A percentile compares a stretch with the other conserved stretches of the same genome.
Evolutionary conservation across 2,113 vertebrate species (phyloP).

Genomic region (cattle (Bos taurus)): DNA sequence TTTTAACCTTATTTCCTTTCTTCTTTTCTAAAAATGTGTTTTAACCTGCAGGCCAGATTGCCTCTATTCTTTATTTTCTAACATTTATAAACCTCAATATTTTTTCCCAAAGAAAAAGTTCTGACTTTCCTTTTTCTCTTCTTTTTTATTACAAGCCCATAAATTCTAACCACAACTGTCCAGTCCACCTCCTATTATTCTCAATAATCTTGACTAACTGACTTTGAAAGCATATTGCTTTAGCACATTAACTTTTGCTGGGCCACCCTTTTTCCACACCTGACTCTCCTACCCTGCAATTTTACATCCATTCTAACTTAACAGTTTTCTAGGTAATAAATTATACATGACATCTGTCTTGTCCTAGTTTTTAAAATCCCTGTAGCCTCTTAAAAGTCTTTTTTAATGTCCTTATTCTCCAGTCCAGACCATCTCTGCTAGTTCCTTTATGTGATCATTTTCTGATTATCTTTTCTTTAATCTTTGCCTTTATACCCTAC

Average conservation of each 20-base stretch:
- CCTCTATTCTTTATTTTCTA: constrained; percentile 31
- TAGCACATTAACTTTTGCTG: constrained; percentile 58
- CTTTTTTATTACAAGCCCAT: constrained; percentile 16
- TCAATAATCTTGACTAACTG: constrained; percentile 48
- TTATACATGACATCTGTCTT: constrained; percentile 59
- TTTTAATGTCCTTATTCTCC: constrained; percentile 13
- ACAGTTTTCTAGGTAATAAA: constrained; percentile 52
- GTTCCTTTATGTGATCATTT: neutral
- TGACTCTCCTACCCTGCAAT: constrained; percentile 49
- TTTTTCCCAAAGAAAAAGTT: constrained; percentile 42
- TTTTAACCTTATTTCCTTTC: neutral
- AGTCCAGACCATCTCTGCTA: neutral
- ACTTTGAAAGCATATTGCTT: constrained; percentile 66
- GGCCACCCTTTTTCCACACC: constrained; percentile 37
- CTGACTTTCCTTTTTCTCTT: constrained; percentile 9
- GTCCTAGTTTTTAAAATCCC: constrained; percentile 52
- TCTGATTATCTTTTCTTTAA: neutral
- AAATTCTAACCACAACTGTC: constrained; percentile 52
- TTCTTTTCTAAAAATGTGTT: neutral
- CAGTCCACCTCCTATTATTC: constrained; percentile 17
- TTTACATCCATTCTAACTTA: constrained; percentile 55
- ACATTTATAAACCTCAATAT: neutral
- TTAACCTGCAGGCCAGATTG: neutral
- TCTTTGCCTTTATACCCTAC: neutral
- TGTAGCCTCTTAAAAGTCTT: constrained; percentile 44